Evolutionary conservation across 2,888 invertebrate species (phyloP), one percentile per base, ranked within the genome.

Genomic region (Ormyrus rosae): DNA sequence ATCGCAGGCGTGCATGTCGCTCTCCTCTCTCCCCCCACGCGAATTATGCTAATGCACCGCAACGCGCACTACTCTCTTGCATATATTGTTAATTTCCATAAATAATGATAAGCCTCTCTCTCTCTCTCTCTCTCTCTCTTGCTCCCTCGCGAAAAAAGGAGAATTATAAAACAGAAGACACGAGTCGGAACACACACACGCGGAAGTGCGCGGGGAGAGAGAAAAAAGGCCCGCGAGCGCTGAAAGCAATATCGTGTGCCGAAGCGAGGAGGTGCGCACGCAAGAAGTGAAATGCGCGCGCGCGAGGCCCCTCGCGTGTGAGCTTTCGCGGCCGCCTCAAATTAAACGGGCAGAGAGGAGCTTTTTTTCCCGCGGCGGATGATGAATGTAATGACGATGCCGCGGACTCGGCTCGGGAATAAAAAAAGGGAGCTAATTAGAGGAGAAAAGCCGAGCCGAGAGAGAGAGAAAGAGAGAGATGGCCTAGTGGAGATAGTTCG

Each of bases 21-120:
- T 53, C 48, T 11, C 45, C 50, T 11, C 60, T 10, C 50, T 58
- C 56, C 70, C 70, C 45, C 67, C 63, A 50, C 60, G 68, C 72
- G 70, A 79, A 82, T 82, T 77, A 82, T 82, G 82, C 73, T 82
- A 80, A 80, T 82, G 55, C 69, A 34, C 45, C 56, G 34, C 60
- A 48, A 19, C 13, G 45, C 50, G 8, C 13, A 34, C 34, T 34
- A 4, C 76, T 34, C 45, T 48, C 34, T 34, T 19, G 80, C 69
- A 77, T 77, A 34, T 34, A 72, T 80, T 73, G 79, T 82, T 82
- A 68, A 82, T 80, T 82, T 82, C 80, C 80, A 82, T 82, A 82
- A 80, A 82, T 80, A 81, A 81, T 79, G 81, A 81, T 81, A 81
- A 81, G 75, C 72, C 68, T 8, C n/a, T 34, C 34, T 34, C 34